A percentile compares a stretch with the other conserved stretches of the same genome.
Conservation (phyloP, 2,113 vertebrate species). For the Rhodinocichla rosea region DNA sequence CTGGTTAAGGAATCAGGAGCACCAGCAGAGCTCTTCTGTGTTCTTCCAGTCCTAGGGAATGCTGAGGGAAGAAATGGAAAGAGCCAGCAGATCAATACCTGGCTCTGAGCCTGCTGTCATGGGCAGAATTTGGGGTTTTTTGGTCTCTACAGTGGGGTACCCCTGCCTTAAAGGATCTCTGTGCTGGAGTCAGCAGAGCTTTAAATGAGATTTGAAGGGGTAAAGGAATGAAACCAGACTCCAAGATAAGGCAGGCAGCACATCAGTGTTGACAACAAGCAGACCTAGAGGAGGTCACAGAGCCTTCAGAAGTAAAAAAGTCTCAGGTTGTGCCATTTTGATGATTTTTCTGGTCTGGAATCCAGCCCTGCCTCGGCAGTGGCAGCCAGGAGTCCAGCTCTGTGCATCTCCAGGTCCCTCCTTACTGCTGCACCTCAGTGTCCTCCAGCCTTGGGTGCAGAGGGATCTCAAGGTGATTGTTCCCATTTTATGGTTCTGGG, state of each 20-base stretch:
- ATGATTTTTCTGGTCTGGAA: constrained; percentile 26
- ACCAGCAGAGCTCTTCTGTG: not conserved
- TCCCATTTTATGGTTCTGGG: not conserved
- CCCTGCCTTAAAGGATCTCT: not conserved
- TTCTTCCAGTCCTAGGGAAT: not conserved
- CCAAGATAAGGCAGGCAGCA: not conserved
- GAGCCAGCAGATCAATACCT: not conserved
- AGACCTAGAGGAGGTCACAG: constrained; percentile 11
- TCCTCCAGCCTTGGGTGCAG: not conserved
- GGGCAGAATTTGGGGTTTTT: not conserved
- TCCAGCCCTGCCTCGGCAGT: not conserved
- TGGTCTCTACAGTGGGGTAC: not conserved
- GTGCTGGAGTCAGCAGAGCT: not conserved
- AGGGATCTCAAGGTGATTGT: not conserved
- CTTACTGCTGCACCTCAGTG: not conserved
- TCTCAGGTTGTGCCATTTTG: not conserved
- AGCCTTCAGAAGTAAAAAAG: not conserved
- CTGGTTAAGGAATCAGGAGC: not conserved
- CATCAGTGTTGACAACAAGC: constrained; percentile 5
- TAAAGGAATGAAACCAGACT: not conserved
- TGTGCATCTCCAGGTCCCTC: too few relatives aligned
- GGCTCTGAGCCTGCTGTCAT: not conserved
- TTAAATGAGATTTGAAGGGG: not conserved
- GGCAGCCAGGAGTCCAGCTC: not conserved
- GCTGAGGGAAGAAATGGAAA: not conserved